Percentiles rank a stretch among this genome's conserved stretches.
Conservation (phyloP, 2,888 invertebrate genomes). For the Iphiclides podalirius region DNA sequence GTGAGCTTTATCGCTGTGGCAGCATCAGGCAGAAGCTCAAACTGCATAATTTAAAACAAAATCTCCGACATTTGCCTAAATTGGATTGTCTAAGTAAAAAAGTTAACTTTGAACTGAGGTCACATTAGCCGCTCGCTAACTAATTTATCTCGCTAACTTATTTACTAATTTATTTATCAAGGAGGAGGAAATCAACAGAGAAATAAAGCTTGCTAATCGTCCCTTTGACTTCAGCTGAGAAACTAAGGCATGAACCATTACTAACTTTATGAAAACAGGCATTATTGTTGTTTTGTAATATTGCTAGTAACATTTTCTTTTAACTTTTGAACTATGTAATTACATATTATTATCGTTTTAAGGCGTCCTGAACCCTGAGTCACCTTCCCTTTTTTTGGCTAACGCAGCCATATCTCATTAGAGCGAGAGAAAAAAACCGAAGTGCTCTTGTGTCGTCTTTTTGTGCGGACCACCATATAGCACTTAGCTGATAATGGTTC, state of each 20-base stretch:
- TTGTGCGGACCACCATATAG: conserved; percentile 15
- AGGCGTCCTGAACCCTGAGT: neutral
- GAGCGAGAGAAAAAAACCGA: neutral
- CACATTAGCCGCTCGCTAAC: no score
- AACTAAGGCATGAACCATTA: no score
- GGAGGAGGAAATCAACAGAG: neutral
- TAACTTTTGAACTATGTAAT: neutral
- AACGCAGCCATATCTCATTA: neutral
- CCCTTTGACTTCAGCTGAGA: no score
- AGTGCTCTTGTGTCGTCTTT: neutral
- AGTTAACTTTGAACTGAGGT: no score
- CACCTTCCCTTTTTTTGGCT: conserved; percentile 9
- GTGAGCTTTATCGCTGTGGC: no score
- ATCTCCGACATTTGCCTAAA: no score
- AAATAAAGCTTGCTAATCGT: neutral
- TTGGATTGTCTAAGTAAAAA: no score
- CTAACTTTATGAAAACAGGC: no score
- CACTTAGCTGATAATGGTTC: conserved; percentile 9
- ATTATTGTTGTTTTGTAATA: neutral
- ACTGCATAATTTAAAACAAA: no score
- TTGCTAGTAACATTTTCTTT: neutral
- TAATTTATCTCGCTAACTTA: no score
- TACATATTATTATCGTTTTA: neutral
- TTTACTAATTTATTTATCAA: no score
- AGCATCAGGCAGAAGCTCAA: no score